phyloP scores from a whole-genome alignment of 2,113 vertebrate genomes.

The Serilophus lunatus region DNA sequence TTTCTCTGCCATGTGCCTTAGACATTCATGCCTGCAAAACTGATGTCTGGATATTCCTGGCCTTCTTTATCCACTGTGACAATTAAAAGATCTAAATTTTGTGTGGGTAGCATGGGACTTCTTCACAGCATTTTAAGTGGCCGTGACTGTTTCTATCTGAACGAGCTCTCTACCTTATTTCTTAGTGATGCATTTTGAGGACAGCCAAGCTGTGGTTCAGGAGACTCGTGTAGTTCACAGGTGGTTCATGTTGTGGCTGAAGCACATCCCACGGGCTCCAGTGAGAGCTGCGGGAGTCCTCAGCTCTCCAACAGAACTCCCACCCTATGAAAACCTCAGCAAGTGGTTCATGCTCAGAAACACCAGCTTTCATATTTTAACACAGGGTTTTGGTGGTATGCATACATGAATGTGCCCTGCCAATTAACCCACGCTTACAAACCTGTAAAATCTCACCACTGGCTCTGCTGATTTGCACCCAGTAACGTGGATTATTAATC shows the following conservation, averaged over 20 bases:
- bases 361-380: background rate
- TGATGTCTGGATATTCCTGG: background rate
- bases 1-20: background rate
- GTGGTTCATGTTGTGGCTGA: background rate
- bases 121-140: background rate
- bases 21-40: background rate
- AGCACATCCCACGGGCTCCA: background rate
- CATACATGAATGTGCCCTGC: background rate
- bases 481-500: background rate
- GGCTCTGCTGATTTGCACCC: background rate
- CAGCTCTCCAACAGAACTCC: background rate
- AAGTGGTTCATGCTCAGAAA: background rate
- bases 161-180: too few species aligned
- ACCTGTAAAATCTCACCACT: background rate
- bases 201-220: background rate
- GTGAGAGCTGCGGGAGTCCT: background rate
- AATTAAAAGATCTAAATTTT: background rate
- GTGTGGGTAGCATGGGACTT: background rate
- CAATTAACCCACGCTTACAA: background rate
- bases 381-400: background rate
- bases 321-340: background rate
- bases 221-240: background rate
- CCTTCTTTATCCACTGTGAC: background rate
- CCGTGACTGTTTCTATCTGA: too few species aligned
- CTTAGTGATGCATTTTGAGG: background rate